Percentiles rank a stretch among this genome's conserved stretches.
These are phyloP conservation scores for Drosophila paulistorum DNA, from an alignment of 1,140 invertebrate species.

Conservation along the genomic window DNA sequence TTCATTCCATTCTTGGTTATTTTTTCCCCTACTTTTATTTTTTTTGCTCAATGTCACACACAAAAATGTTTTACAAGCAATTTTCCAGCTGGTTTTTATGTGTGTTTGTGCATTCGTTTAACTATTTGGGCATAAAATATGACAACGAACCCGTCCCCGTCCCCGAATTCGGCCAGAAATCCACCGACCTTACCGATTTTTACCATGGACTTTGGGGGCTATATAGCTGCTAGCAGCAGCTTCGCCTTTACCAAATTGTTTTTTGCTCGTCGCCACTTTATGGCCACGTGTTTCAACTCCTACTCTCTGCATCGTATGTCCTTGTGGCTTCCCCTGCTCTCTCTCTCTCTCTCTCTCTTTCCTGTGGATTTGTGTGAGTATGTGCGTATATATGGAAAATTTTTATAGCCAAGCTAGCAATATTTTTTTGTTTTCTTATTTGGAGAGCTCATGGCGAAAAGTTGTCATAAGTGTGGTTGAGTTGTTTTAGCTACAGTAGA, in stretches of 20 bases:
- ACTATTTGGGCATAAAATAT: conserved; percentile 76
- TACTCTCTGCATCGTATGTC: conserved; percentile 41
- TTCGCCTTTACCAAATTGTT: conserved; percentile 53
- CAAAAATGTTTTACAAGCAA: conserved; percentile 81
- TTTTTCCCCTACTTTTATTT: conserved; percentile 19
- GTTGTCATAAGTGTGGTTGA: conserved; percentile 41
- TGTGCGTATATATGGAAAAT: conserved; percentile 39
- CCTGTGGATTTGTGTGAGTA: conserved; percentile 4
- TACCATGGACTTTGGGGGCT: conserved; percentile 4
- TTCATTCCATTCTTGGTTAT: neutral
- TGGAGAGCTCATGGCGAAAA: conserved; percentile 29
- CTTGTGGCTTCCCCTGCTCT: conserved; percentile 53
- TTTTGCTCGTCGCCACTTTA: conserved; percentile 66
- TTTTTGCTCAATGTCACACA: conserved; percentile 63
- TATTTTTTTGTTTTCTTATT: conserved; percentile 29
- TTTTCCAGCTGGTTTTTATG: conserved; percentile 78
- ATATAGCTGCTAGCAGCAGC: conserved; percentile 1
- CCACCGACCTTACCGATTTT: conserved; percentile 1
- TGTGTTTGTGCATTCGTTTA: conserved; percentile 75
- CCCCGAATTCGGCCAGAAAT: neutral
- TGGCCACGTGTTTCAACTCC: conserved; percentile 62
- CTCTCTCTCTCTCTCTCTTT: no score
- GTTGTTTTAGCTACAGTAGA: conserved; percentile 38
- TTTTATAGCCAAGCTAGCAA: conserved; percentile 45
- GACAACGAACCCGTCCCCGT: conserved; percentile 38